Evolutionary conservation across 2,888 invertebrate genomes (phyloP).

Genomic region (Herminia tarsipennalis): DNA sequence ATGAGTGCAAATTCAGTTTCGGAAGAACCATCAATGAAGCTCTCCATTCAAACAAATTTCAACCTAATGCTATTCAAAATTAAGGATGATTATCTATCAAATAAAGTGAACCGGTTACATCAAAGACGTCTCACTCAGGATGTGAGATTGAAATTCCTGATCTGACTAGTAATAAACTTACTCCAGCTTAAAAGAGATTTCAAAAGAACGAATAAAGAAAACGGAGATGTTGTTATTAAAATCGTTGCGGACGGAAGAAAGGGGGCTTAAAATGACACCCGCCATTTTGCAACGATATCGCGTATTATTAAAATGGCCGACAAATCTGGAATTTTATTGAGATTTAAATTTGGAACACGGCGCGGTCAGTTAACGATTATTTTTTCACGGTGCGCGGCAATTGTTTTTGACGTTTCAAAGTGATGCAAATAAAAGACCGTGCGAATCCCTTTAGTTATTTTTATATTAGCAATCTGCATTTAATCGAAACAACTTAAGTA

Average conservation of each 20-base stretch:
- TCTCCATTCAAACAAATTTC: slow-evolving; percentile 33
- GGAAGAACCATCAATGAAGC: slow-evolving; percentile 47
- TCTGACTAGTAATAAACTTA: slow-evolving; percentile 84
- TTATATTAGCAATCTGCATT: slow-evolving; percentile 13
- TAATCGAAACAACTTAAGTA: slow-evolving; percentile 19
- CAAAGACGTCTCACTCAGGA: slow-evolving; percentile 78
- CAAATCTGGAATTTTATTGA: slow-evolving; percentile 70
- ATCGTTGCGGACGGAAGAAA: slow-evolving; percentile 70
- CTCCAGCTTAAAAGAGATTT: slow-evolving; percentile 73
- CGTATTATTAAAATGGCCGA: slow-evolving; percentile 57
- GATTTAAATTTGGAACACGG: slow-evolving; percentile 62
- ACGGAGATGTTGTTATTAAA: slow-evolving; percentile 75
- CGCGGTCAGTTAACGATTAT: slow-evolving; percentile 31
- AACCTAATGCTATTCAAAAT: slow-evolving; percentile 38
- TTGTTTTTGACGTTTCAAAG: slow-evolving; percentile 39
- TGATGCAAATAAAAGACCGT: slow-evolving; percentile 19
- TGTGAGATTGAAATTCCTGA: slow-evolving; percentile 84
- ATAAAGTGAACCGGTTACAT: slow-evolving; percentile 61
- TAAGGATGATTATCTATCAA: slow-evolving; percentile 45
- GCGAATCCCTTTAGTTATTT: slow-evolving; percentile 8
- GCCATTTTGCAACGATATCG: slow-evolving; percentile 52
- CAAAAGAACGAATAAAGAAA: slow-evolving; percentile 80
- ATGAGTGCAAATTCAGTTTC: slow-evolving; percentile 46
- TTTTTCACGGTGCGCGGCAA: slow-evolving; percentile 46
- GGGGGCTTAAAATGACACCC: slow-evolving; percentile 65